Evolutionary conservation across 1,140 invertebrate genomes (phyloP).

Genomic region (Hypothenemus hampei): DNA sequence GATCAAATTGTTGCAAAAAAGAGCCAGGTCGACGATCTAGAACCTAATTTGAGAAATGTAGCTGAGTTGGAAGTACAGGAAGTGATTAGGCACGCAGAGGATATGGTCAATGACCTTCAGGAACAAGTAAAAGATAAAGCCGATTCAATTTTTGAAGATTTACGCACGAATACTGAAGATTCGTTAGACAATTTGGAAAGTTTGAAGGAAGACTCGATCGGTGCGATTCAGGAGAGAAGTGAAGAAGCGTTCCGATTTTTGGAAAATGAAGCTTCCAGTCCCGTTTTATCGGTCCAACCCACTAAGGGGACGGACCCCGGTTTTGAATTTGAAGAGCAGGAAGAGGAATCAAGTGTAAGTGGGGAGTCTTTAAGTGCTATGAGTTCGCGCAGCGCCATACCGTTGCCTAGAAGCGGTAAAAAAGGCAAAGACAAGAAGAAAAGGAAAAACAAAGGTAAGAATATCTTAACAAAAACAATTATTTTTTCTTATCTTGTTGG

Average conservation of each 20-base stretch:
- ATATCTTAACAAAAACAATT: background rate
- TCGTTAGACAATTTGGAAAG: constrained; percentile 38
- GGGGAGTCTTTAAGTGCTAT: constrained; percentile 17
- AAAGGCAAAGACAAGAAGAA: constrained; percentile 32
- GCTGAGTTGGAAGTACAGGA: constrained; percentile 36
- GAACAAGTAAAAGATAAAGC: constrained; percentile 22
- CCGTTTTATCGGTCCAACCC: constrained; percentile 6
- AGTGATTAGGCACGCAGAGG: constrained; percentile 39
- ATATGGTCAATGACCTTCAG: constrained; percentile 35
- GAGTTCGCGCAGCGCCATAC: constrained; percentile 33
- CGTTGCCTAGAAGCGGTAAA: constrained; percentile 32
- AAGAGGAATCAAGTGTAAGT: constrained; percentile 13
- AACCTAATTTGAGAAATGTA: constrained; percentile 29
- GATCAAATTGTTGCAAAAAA: constrained; percentile 33
- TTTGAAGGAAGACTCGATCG: constrained; percentile 37
- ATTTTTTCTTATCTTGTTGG: background rate
- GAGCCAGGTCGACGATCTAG: constrained; percentile 2
- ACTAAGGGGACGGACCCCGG: constrained; percentile 6
- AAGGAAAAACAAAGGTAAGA: constrained; percentile 29
- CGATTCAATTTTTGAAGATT: constrained; percentile 33
- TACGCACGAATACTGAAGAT: constrained; percentile 33
- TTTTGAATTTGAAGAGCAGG: constrained; percentile 29
- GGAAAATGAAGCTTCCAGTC: constrained; percentile 41
- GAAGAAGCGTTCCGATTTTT: constrained; percentile 44
- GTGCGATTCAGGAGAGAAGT: constrained; percentile 38